Evolutionary conservation across 2,797 vertebrate genomes (phyloP), one percentile per base, ranked within the genome.

Genomic region (Galaxias olidus): DNA sequence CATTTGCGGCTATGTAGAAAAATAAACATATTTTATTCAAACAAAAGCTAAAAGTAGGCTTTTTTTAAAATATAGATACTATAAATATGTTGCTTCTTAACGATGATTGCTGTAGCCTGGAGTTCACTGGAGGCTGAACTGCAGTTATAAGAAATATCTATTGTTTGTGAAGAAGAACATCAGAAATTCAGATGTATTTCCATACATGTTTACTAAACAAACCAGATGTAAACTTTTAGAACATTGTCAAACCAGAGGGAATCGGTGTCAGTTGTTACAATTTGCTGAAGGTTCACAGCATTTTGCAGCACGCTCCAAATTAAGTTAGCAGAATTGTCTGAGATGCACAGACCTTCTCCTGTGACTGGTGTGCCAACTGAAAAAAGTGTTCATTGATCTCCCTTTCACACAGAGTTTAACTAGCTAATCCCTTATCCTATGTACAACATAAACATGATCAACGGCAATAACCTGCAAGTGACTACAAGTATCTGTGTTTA

Each of bases 321-420:
- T 72, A 46, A 73, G 72, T 66, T 63, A 50, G 69, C 64, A 71
- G 20, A 40, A 30, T 58, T 54, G 41, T 61, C 64, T 15, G 43
- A 72, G 65, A 75, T 55, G 48, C 59, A 67, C 62, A 66, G 56
- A 48, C 58, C n/a, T 62, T 60, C 53, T 50, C 63, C 66, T 69
- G 68, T 65, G 65, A 65, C 61, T 72, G 57, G 30, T 61, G 54
- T 71, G 66, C 63, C 76, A 68, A 57, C 56, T 61, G 48, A 66
- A 73, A 74, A 66, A 72, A 46, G 46, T 61, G 64, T 51, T 69
- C 50, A 79, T 74, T 74, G 63, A 69, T 71, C 69, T 63, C 10
- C 53, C 51, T 66, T 69, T 69, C 74, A 18, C 59, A 68, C 45
- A 66, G 60, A 30, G 12, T 68, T 66, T 51, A 69, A 66, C 62